Base-by-base conservation (phyloP, 2,888 invertebrate species). In the Sclerodermus sp. region DNA sequence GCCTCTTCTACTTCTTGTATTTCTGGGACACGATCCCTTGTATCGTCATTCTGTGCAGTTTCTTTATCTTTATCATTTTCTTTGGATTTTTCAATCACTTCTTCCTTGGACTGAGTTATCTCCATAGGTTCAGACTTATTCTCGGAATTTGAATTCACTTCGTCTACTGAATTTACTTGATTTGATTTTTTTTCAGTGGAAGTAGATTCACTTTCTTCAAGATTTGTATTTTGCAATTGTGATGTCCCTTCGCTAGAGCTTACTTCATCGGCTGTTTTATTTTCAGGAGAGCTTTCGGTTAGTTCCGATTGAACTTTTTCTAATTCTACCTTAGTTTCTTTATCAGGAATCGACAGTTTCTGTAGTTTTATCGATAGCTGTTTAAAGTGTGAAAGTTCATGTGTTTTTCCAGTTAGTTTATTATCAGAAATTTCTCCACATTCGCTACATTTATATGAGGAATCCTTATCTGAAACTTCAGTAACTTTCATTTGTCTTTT, bases 331-430 rank as follows among this genome's bases (percentile, higher is more conserved):
- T 23, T 23, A 23, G 8, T 8, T 23, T 37, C 18, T 6, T 1
- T 29, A 1, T 39, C 13, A 45, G 14, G 10, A 62, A 6, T 0
- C 12, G 23, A 14, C 10, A 72, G 40, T 45, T 66, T 70, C 10
- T 66, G 23, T 12, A 76, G 51, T 41, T 68, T 64, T 4, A 77
- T 49, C 45, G 62, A 52, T 4, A 66, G 62, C 17, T 66, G 68
- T 37, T 73, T 76, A 29, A 61, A 66, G 42, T 77, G 77, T 0
- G 66, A 62, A 12, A 77, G 42, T 45, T 69, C 66, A 36, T 77
- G 77, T 9, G 63, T 55, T 32, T 66, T 54, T 13, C 66, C 64
- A 10, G 58, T 44, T 0, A 71, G 50, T 49, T 64, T 73, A 29
- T 53, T 74, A 17, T 67, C 63, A 38, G 58, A 74, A 32, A 51